Evolutionary conservation across 2,113 vertebrate genomes (phyloP), one percentile per base, ranked within the genome.

Genomic region (Antennarius striatus): DNA sequence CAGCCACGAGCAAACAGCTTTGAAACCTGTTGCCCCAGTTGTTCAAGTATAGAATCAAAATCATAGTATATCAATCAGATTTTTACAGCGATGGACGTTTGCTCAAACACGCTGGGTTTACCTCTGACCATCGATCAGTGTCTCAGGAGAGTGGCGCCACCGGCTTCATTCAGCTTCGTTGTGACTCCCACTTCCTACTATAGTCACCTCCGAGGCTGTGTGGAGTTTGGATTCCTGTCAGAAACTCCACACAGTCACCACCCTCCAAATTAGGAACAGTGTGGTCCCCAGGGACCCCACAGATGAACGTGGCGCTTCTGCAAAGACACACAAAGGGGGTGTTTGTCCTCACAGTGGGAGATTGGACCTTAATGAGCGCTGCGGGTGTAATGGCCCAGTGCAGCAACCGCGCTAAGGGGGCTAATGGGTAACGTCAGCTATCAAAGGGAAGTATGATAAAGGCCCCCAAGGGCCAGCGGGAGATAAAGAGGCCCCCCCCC

Each of bases 331-430:
- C 88, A 91, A 92, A 89, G 86, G 64, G 80, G 83, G 64, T 77
- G 84, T 90, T 91, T 92, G 90, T 92, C 88, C 82, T 82, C 84
- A 12, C 86, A 78, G 89, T 83, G 42, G 89, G 90, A 87, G 80
- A 77, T 58, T 56, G 83, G 86, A 75, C 85, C 88, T 88, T 90
- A 91, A 91, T 89, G 86, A 89, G 86, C 72, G 75, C 83, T 12
- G 69, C 60, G 84, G 81, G 86, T 86, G 87, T 85, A 83, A 86
- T 73, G 69, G 82, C 84, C 73, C 80, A 57, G 51, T 29, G 73
- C 58, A n/a, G 79, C 62, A 53, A 81, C 79, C 68, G 80, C 77
- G 55, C 79, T 68, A 60, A 68, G 67, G 78, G 22, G 83, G 71
- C 83, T 90, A 91, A 88, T 89, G 87, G 84, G 77, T 49, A 77